These are phyloP conservation scores for Neodiprion virginianus DNA, from an alignment of 1,140 invertebrate species.

Conservation along the genomic window DNA sequence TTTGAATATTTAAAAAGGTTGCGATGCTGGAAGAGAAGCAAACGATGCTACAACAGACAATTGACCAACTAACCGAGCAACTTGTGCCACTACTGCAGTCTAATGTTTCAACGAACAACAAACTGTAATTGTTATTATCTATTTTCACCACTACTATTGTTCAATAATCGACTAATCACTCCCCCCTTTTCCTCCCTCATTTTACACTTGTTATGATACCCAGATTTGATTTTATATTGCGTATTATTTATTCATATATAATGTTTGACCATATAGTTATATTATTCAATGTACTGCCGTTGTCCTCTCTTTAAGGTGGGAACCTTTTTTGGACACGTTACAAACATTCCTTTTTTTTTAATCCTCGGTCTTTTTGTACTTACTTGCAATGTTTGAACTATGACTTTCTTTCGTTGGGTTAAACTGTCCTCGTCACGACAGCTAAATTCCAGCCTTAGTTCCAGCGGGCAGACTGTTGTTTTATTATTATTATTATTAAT, in stretches of 20 bases:
- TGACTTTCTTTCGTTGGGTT: background rate
- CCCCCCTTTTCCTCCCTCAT: background rate
- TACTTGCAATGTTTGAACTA: background rate
- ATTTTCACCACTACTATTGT: background rate
- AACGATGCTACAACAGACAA: constrained; percentile 47
- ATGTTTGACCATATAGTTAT: background rate
- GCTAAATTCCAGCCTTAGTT: background rate
- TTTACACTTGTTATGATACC: background rate
- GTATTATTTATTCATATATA: background rate
- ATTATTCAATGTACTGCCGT: background rate
- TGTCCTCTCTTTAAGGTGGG: background rate
- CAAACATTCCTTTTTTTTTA: background rate
- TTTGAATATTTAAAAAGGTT: constrained; percentile 37
- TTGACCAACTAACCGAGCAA: constrained; percentile 51
- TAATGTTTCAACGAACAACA: background rate
- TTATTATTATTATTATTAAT: background rate
- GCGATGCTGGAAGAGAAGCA: constrained; percentile 53
- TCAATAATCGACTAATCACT: constrained; percentile 2
- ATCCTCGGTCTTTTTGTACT: background rate
- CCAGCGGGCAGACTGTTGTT: background rate
- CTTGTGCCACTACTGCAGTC: background rate
- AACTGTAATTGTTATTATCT: constrained; percentile 3
- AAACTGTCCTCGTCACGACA: background rate
- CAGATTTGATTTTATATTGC: background rate
- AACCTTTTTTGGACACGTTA: background rate